These are phyloP conservation scores for Oenanthe melanoleuca DNA, from an alignment of 2,113 vertebrate species.

Conservation along the genomic window DNA sequence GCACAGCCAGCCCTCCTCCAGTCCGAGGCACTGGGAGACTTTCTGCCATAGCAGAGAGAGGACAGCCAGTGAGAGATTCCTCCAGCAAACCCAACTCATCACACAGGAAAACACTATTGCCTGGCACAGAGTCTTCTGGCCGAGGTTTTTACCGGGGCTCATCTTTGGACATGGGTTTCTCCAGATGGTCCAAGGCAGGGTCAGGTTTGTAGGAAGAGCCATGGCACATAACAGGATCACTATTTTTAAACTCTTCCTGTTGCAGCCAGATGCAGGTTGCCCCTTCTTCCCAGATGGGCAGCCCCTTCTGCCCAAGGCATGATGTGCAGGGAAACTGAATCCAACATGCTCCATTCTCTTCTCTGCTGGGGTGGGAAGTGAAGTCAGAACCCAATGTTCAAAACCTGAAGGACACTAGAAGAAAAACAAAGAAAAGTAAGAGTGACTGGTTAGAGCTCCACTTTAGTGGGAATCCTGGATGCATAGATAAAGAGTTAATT, in stretches of 20 bases:
- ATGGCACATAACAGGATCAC: constrained; percentile 38
- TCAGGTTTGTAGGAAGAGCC: constrained; percentile 47
- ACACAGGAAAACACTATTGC: neutral
- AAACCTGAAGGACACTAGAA: constrained; percentile 69
- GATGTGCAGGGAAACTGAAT: constrained; percentile 40
- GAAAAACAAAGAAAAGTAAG: constrained; percentile 18
- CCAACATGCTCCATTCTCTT: constrained; percentile 57
- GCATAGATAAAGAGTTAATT: neutral
- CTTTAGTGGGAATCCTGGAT: neutral
- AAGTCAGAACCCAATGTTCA: constrained; percentile 67
- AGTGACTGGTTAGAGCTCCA: constrained; percentile 26
- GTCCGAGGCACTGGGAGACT: constrained; percentile 39
- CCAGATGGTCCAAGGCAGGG: constrained; percentile 22
- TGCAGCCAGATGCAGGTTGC: constrained; percentile 25
- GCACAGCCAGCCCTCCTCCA: constrained; percentile 26
- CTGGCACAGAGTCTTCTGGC: constrained; percentile 31
- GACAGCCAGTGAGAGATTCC: constrained; percentile 15
- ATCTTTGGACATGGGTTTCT: constrained; percentile 27
- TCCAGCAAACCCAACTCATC: constrained; percentile 47
- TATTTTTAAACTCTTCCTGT: constrained; percentile 46
- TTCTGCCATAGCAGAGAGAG: constrained; percentile 32
- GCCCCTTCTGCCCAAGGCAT: constrained; percentile 38
- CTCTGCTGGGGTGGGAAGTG: constrained; percentile 62
- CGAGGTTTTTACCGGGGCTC: neutral
- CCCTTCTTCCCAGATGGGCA: constrained; percentile 41